Evolutionary conservation across 2,888 invertebrate species (phyloP).

Genomic region (Luperina testacea): DNA sequence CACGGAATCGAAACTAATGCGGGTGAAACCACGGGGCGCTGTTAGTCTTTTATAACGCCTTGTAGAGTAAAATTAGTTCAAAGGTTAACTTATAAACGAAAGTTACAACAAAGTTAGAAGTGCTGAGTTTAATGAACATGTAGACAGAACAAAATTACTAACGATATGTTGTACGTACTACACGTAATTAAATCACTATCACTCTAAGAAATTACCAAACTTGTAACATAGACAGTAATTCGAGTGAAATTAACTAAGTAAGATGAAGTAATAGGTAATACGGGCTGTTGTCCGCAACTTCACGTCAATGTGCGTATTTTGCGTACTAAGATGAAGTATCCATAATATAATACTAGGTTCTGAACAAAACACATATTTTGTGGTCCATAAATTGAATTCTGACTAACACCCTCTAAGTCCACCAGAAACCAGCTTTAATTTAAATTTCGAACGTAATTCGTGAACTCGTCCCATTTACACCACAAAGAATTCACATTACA

Average conservation of each 20-base stretch:
- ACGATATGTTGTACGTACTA: constrained; percentile 18
- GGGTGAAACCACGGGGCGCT: fast-evolving
- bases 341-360: constrained; percentile 20
- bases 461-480: constrained; percentile 74
- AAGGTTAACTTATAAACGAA: constrained; percentile 7
- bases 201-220: constrained; percentile 28
- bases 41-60: constrained; percentile 7
- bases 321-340: too few species aligned
- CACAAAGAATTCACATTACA: constrained; percentile 76
- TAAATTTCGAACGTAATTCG: constrained; percentile 73
- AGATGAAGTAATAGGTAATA: too few species aligned
- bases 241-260: constrained; percentile 27
- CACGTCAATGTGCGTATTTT: too few species aligned
- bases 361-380: constrained; percentile 29
- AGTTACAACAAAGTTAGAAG: constrained; percentile 26
- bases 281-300: too few species aligned
- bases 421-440: constrained; percentile 64
- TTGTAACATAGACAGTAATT: constrained; percentile 17
- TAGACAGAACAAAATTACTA: constrained; percentile 15
- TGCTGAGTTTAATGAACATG: constrained; percentile 20
- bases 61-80: constrained; percentile 17
- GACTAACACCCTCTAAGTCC: constrained; percentile 46
- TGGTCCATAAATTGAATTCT: constrained; percentile 19
- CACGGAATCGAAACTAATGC: not conserved
- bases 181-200: constrained; percentile 40